phyloP scores from a whole-genome alignment of 2,113 vertebrate species.

The Anhinga anhinga region DNA sequence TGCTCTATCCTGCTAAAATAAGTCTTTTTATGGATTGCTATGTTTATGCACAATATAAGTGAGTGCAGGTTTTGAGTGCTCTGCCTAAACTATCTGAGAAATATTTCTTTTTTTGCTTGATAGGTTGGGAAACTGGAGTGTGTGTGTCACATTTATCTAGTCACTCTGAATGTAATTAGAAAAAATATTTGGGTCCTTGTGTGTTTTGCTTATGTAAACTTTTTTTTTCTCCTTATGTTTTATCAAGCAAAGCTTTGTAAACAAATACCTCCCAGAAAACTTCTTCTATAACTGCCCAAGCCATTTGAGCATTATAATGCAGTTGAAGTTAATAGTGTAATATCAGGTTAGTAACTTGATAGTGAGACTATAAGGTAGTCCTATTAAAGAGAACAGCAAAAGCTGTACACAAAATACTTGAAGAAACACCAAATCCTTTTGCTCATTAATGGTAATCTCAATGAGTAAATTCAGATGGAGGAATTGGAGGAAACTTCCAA shows the following conservation, averaged over 20 bases:
- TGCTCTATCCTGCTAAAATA: not conserved
- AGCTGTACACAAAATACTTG: not conserved
- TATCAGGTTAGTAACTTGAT: not conserved
- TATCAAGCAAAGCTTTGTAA: not conserved
- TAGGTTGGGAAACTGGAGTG: not conserved
- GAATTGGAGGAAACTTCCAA: not conserved
- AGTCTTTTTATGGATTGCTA: not conserved
- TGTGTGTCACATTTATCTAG: not conserved
- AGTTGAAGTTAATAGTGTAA: not conserved
- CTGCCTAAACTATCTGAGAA: not conserved
- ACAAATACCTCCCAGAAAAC: not conserved
- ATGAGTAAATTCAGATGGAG: not conserved
- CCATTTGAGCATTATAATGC: not conserved
- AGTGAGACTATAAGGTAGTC: not conserved
- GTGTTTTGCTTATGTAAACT: not conserved
- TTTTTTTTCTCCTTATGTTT: not conserved
- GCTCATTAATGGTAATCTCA: not conserved
- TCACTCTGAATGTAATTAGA: not conserved
- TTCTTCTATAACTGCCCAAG: not conserved
- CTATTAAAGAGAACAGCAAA: not conserved
- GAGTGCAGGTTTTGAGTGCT: not conserved
- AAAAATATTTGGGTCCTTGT: not conserved
- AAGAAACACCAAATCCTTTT: not conserved
- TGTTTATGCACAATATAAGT: not conserved
- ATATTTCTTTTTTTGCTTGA: not conserved